Evolutionary conservation across 2,113 vertebrate genomes (phyloP).

Genomic region (Otis tarda): DNA sequence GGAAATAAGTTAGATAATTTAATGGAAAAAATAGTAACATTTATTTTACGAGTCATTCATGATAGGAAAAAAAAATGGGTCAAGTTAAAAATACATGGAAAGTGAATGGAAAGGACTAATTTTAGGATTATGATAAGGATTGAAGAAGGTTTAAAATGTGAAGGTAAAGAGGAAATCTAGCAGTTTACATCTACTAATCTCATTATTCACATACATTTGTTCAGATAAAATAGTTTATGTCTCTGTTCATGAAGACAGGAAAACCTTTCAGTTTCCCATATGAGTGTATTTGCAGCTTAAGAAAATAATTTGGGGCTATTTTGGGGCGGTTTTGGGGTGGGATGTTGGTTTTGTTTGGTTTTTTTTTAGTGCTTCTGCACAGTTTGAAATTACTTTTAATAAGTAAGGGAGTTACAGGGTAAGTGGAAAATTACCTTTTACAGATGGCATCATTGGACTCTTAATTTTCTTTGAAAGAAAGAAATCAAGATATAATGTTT

Average conservation of each 20-base stretch:
- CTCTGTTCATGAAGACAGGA: background rate
- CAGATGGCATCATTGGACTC: background rate
- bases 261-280: background rate
- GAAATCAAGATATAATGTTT: background rate
- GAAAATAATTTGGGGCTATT: background rate
- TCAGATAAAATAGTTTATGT: background rate
- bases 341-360: too few species aligned
- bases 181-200: background rate
- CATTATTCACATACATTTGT: background rate
- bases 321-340: too few species aligned
- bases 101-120: background rate
- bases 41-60: background rate
- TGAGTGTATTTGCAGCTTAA: background rate
- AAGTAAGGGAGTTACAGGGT: background rate
- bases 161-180: background rate
- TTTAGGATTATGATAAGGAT: background rate
- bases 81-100: background rate
- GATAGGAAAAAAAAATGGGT: background rate
- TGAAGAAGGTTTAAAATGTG: background rate
- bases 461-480: background rate
- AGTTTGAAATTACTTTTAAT: background rate
- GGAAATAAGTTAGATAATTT: background rate
- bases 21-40: background rate
- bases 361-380: background rate
- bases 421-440: background rate